phyloP scores from a whole-genome alignment of 2,113 vertebrate genomes.

The Callithrix jacchus region DNA sequence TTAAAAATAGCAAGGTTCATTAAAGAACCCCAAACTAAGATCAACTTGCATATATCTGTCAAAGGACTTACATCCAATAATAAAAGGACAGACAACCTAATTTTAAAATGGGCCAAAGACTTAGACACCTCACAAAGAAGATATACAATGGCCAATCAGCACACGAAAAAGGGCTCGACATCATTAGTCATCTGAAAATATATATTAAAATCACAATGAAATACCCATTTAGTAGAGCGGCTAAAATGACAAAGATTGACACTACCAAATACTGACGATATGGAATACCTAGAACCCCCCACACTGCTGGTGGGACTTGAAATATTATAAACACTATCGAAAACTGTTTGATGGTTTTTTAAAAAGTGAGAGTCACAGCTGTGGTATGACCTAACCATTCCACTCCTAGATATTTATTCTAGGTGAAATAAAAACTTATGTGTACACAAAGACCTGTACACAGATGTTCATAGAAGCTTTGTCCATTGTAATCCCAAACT shows the following conservation, averaged over 20 bases:
- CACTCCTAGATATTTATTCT: neutral
- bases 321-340: neutral
- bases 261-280: neutral
- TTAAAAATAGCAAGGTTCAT: neutral
- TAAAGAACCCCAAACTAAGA: neutral
- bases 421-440: neutral
- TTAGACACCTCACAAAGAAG: neutral
- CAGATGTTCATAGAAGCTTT: neutral
- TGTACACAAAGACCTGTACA: neutral
- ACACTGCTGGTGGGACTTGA: neutral
- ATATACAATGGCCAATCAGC: neutral
- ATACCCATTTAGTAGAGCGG: neutral
- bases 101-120: neutral
- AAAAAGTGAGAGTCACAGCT: neutral
- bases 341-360: neutral
- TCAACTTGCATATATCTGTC: neutral
- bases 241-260: neutral
- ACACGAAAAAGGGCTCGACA: neutral
- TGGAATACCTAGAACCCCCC: neutral
- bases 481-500: neutral
- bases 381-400: neutral
- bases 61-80: neutral
- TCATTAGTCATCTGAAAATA: neutral
- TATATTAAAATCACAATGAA: neutral
- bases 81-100: neutral